Base-by-base conservation (phyloP, 2,113 vertebrate species). In the Caretta caretta region DNA sequence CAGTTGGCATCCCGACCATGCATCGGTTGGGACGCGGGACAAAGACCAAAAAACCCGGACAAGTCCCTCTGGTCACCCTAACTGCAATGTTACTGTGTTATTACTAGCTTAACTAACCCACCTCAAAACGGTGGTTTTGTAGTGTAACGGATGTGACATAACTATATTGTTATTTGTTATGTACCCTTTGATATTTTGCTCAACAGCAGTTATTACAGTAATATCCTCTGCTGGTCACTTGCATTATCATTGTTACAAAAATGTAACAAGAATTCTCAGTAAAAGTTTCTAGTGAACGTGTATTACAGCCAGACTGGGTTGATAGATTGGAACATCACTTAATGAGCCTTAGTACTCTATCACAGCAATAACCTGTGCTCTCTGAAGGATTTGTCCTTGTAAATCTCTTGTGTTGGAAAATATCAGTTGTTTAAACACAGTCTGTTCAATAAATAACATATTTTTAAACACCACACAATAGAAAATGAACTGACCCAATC, bases 401-500 rank as follows among this genome's bases (percentile, higher is more conserved):
- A 69, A 35, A 53, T 65, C 83, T 75, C 38, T 54, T 51, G 79
- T 62, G 80, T 51, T 59, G 83, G 42, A 27, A 83, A 50, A 51
- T 24, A 1, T 0, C 19, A 20, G 62, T 92, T 42, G 81, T 75
- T 90, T 51, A 54, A 72, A 16, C 54, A 57, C 54, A 57, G 46
- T 75, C 80, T 46, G 53, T 57, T 92, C 46, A 54, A 79, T 65
- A 65, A 1, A 59, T 20, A 8, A 72, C 50, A 3, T 31, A 35
- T 4, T 4, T 84, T 95, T 50, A 56, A 85, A 53, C 65, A 42
- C 27, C 2, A 5, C 86, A 29, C 75, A 35, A 16, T 1, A 80
- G 96, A 90, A 54, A 86, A 19, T 46, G 86, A 81, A 83, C 49
- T 84, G 93, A 93, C 94, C 89, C 93, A 38, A 24, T 50, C 80